Evolutionary conservation across 1,140 invertebrate genomes (phyloP).

Genomic region (Monochamus saltuarius): DNA sequence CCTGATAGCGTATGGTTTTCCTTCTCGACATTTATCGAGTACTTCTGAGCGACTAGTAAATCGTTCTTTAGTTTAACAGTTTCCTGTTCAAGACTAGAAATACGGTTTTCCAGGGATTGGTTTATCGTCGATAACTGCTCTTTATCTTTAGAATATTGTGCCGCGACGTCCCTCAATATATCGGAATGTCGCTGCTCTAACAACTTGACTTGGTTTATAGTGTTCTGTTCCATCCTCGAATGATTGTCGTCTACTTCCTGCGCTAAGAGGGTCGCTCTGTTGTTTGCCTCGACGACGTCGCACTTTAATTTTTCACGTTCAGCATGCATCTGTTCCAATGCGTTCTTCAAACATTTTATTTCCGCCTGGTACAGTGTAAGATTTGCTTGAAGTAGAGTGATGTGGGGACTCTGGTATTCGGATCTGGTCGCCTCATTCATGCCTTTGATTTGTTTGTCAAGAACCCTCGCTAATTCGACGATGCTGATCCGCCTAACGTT

Average conservation of each 20-base stretch:
- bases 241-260: slow-evolving; percentile 90
- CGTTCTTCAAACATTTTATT: slow-evolving; percentile 57
- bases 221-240: slow-evolving; percentile 71
- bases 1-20: slow-evolving; percentile 65
- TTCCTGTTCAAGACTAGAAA: slow-evolving; percentile 57
- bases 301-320: slow-evolving; percentile 75
- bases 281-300: slow-evolving; percentile 79
- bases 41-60: slow-evolving; percentile 57
- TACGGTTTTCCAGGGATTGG: slow-evolving; percentile 59
- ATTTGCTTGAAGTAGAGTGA: slow-evolving; percentile 55
- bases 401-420: slow-evolving; percentile 52
- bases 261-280: slow-evolving; percentile 73
- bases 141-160: slow-evolving; percentile 67
- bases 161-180: slow-evolving; percentile 66
- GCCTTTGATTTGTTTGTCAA: slow-evolving; percentile 73
- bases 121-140: slow-evolving; percentile 63
- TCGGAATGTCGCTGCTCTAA: slow-evolving; percentile 77
- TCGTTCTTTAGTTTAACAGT: slow-evolving; percentile 58
- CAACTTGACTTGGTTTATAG: slow-evolving; percentile 66
- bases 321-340: slow-evolving; percentile 65
- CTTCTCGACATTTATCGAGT: slow-evolving; percentile 62
- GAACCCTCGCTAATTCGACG: slow-evolving; percentile 65
- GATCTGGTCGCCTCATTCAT: slow-evolving; percentile 52
- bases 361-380: slow-evolving; percentile 63
- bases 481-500: slow-evolving; percentile 63